A percentile compares a stretch with the other conserved stretches of the same genome.
phyloP scores from a whole-genome alignment of 2,113 vertebrate genomes.

The Atlantisia rogersi region DNA sequence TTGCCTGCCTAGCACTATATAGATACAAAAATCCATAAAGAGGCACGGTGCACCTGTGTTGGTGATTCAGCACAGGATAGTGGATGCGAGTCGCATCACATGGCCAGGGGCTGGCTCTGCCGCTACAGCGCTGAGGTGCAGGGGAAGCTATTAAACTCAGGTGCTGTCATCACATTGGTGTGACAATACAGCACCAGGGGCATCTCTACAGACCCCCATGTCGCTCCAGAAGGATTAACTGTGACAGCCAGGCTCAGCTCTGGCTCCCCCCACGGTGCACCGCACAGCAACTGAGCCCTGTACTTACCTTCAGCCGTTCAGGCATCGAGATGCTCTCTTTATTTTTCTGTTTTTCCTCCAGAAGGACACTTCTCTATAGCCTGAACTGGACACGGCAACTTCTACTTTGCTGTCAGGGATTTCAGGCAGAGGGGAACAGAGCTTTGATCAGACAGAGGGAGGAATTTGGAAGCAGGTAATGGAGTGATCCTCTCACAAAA shows the following conservation, averaged over 20 bases:
- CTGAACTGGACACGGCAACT: background rate
- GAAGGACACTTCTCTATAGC: background rate
- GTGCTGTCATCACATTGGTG: too few species aligned
- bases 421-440: background rate
- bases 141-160: background rate
- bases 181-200: background rate
- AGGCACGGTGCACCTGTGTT: too few species aligned
- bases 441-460: background rate
- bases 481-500: rapidly evolving
- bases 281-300: rapidly evolving
- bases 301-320: background rate
- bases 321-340: rapidly evolving
- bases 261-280: rapidly evolving
- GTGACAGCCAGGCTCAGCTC: background rate
- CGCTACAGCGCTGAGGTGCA: too few species aligned
- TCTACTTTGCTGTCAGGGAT: background rate
- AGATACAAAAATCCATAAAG: background rate
- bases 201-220: background rate
- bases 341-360: background rate
- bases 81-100: rapidly evolving
- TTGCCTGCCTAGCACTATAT: background rate
- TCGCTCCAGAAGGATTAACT: background rate
- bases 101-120: background rate
- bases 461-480: background rate
- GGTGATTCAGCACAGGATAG: background rate